Percentiles rank a stretch among this genome's conserved stretches.
These are phyloP conservation scores for Hoplodrina ambigua DNA, from an alignment of 2,888 invertebrate species.

Conservation along the genomic window DNA sequence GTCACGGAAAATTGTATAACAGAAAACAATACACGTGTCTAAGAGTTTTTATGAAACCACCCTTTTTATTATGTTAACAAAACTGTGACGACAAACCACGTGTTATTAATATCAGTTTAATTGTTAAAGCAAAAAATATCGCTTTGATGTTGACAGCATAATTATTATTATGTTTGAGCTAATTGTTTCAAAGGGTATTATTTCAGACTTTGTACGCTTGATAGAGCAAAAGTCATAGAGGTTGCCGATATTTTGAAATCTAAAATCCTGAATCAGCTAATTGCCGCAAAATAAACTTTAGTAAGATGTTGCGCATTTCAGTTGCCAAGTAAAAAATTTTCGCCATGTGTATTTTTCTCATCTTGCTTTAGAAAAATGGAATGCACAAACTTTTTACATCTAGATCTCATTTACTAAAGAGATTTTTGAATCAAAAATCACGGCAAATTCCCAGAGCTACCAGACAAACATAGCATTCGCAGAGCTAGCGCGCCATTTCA, in stretches of 20 bases:
- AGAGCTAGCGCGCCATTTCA: slow-evolving; percentile 55
- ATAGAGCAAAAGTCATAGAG: background rate
- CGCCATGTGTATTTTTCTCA: background rate
- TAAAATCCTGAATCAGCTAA: background rate
- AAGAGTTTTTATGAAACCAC: background rate
- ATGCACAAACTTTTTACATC: slow-evolving; percentile 13
- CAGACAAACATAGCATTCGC: slow-evolving; percentile 51
- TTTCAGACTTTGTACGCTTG: background rate
- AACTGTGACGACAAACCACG: background rate
- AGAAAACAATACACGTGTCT: background rate
- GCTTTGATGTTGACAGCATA: background rate
- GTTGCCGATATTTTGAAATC: background rate
- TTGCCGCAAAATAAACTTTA: background rate
- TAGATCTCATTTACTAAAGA: slow-evolving; percentile 33
- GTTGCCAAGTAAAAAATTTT: slow-evolving; percentile 10
- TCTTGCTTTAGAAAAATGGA: slow-evolving; percentile 3
- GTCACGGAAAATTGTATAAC: slow-evolving; percentile 7
- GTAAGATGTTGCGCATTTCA: background rate
- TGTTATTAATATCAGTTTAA: background rate
- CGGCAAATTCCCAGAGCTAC: slow-evolving; percentile 44
- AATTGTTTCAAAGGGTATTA: background rate
- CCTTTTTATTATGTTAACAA: background rate
- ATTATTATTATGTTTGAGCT: background rate
- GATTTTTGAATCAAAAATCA: slow-evolving; percentile 46
- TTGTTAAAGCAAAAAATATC: background rate